These are phyloP conservation scores for Urocitellus parryii DNA, from an alignment of 2,113 vertebrate genomes.

Conservation along the genomic window DNA sequence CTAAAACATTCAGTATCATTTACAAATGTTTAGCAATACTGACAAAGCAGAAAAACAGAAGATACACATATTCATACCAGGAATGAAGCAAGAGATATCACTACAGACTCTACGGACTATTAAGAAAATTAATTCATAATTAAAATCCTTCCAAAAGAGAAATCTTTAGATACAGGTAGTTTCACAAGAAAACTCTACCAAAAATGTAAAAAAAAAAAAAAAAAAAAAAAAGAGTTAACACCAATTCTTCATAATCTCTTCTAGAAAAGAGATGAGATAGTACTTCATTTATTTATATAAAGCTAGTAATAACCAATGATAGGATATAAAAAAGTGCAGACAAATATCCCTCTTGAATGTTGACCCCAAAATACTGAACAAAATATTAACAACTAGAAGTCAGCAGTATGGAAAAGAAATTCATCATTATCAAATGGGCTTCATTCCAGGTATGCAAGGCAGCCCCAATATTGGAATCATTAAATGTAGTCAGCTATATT, in stretches of 20 bases:
- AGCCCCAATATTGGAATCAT: not conserved
- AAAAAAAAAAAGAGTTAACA: not conserved
- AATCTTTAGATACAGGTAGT: not conserved
- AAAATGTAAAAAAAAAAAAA: not conserved
- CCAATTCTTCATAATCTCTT: not conserved
- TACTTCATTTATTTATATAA: not conserved
- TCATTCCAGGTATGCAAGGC: not conserved
- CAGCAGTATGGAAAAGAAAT: not conserved
- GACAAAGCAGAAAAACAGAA: not conserved
- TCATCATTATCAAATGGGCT: not conserved
- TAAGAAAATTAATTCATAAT: not conserved
- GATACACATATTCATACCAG: not conserved
- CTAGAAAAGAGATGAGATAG: not conserved
- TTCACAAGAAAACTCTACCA: not conserved
- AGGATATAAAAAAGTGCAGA: not conserved
- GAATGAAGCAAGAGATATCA: not conserved
- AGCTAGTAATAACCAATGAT: not conserved
- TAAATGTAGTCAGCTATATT: not conserved
- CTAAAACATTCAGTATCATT: not conserved
- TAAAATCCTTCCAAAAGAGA: not conserved
- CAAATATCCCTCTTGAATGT: not conserved
- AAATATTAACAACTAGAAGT: conserved; percentile 1
- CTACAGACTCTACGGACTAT: not conserved
- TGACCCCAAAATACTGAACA: not conserved
- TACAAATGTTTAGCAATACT: not conserved